Conservation (phyloP, 2,888 invertebrate genomes). For the Latrodectus hesperus region DNA sequence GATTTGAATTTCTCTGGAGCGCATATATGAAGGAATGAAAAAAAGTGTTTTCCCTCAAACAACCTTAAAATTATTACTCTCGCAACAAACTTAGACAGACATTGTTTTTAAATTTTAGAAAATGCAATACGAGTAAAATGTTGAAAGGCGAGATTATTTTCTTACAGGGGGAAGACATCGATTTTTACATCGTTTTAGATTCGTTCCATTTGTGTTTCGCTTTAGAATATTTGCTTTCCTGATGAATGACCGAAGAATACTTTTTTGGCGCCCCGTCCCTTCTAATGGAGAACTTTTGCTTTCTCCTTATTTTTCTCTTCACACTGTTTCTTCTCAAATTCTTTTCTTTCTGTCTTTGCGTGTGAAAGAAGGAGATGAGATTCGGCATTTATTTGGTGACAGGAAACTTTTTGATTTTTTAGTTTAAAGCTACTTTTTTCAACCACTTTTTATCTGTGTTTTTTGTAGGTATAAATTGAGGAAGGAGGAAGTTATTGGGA, state of each 20-base stretch:
- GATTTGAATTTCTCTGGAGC: too few relatives aligned
- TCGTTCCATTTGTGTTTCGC: conserved; percentile 37
- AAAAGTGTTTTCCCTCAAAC: too few relatives aligned
- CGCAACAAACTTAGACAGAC: not conserved
- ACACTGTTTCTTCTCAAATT: conserved; percentile 24
- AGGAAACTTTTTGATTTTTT: conserved; percentile 16
- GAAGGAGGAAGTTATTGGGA: too few relatives aligned
- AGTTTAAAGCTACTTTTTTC: conserved; percentile 1
- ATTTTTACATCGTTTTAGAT: conserved; percentile 34
- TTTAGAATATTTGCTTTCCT: conserved; percentile 60
- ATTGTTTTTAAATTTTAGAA: not conserved
- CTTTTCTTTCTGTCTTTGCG: conserved; percentile 3
- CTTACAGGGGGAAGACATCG: conserved; percentile 20
- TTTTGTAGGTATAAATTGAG: too few relatives aligned
- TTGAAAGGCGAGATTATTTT: conserved; percentile 39
- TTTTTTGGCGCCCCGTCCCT: conserved; percentile 46
- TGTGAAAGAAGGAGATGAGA: conserved; percentile 15
- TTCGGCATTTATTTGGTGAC: conserved; percentile 27
- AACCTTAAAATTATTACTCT: not conserved
- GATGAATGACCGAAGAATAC: conserved; percentile 58
- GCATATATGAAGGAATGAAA: too few relatives aligned
- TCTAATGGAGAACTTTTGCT: conserved; percentile 39
- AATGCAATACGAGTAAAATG: not conserved
- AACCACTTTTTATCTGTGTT: not conserved
- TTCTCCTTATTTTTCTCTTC: conserved; percentile 9